phyloP scores from a whole-genome alignment of 1,140 invertebrate genomes.

The Globodera ellingtonae region DNA sequence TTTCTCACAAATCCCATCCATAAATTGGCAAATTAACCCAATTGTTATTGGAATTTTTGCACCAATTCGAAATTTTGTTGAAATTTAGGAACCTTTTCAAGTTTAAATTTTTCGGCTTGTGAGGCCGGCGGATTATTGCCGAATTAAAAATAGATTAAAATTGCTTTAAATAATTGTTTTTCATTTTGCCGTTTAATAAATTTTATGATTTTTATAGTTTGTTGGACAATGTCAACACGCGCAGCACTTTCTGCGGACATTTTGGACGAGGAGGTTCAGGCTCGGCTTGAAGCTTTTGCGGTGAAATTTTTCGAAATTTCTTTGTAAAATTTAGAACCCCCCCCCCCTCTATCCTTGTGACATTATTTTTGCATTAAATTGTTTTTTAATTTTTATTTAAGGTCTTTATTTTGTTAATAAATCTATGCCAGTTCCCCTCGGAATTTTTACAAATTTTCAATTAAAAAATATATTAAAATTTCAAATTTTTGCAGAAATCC shows the following conservation, averaged over 20 bases:
- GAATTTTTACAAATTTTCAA: background rate
- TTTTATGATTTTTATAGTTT: conserved; percentile 49
- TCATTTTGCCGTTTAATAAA: background rate
- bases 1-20: background rate
- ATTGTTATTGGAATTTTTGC: no score
- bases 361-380: background rate
- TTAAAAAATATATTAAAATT: background rate
- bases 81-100: no score
- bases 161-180: background rate
- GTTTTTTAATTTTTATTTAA: background rate
- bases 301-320: background rate
- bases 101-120: no score
- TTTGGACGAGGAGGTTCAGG: conserved; percentile 55
- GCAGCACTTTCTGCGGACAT: conserved; percentile 53
- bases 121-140: no score
- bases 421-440: background rate
- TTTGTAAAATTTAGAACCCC: background rate
- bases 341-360: no score
- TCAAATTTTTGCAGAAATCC: conserved; percentile 2
- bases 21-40: no score
- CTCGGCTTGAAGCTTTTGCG: conserved; percentile 26
- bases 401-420: background rate
- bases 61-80: no score
- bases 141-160: background rate
- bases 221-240: conserved; percentile 61